These are phyloP conservation scores for Phalacrocorax carbo DNA, from an alignment of 2,113 vertebrate species.

Conservation along the genomic window DNA sequence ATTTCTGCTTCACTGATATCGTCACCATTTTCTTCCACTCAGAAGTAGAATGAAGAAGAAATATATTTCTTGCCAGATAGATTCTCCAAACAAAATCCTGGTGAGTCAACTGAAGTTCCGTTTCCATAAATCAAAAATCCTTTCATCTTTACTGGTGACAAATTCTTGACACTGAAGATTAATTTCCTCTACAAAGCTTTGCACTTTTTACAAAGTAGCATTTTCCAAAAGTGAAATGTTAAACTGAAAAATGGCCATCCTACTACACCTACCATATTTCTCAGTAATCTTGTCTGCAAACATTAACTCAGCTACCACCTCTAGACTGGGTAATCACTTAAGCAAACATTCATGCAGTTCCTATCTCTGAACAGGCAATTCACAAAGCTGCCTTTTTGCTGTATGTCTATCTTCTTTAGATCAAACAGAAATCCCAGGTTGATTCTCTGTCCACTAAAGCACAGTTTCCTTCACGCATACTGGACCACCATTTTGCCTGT, in stretches of 20 bases:
- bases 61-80: not conserved
- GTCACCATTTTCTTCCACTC: not conserved
- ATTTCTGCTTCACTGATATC: not conserved
- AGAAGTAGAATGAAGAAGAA: not conserved
- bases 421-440: not conserved
- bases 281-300: slow-evolving; percentile 24
- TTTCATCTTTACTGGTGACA: not conserved
- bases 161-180: not conserved
- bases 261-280: not conserved
- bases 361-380: not conserved
- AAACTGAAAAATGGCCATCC: not conserved
- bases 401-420: not conserved
- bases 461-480: not conserved
- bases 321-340: not conserved
- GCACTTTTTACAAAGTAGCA: not conserved
- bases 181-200: not conserved
- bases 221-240: slow-evolving; percentile 6
- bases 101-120: not conserved
- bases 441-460: not conserved
- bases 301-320: slow-evolving; percentile 23
- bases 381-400: not conserved
- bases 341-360: not conserved
- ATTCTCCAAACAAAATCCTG: not conserved
- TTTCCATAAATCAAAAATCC: not conserved
- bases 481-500: not conserved